Percentiles rank a stretch among this genome's conserved stretches.
phyloP scores from a whole-genome alignment of 2,797 vertebrate species.

The Pachyuromys duprasi region DNA sequence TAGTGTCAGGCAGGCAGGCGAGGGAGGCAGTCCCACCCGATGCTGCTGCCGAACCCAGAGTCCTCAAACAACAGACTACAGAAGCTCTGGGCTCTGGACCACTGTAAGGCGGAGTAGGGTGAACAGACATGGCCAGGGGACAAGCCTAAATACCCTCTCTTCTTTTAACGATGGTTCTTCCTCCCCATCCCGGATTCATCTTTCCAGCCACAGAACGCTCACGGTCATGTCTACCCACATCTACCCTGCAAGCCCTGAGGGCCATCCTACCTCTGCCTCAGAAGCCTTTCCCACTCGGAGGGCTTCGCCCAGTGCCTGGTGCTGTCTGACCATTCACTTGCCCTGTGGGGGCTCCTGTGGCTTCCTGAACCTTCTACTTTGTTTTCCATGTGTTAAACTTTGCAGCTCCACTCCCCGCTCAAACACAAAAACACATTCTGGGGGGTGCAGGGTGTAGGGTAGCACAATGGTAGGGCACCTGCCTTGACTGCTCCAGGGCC shows the following conservation, averaged over 20 bases:
- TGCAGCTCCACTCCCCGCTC: background rate
- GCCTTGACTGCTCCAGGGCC: background rate
- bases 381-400: background rate
- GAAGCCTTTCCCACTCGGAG: background rate
- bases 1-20: background rate
- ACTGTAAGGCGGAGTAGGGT: rapidly evolving
- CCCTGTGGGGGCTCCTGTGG: background rate
- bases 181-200: background rate
- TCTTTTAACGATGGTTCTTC: background rate
- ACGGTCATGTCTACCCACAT: background rate
- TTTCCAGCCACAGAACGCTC: background rate
- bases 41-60: background rate
- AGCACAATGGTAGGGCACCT: background rate
- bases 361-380: background rate
- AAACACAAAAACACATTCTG: background rate
- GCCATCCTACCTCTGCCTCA: background rate
- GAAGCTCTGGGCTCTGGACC: background rate
- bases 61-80: background rate
- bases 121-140: background rate
- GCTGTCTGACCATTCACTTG: background rate
- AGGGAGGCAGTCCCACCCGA: background rate
- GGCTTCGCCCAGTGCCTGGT: background rate
- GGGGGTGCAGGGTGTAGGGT: no score
- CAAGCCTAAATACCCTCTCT: background rate
- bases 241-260: background rate